A percentile compares a stretch with the other conserved stretches of the same genome.
These are phyloP conservation scores for Morphnarchus princeps DNA, from an alignment of 2,113 vertebrate genomes.

Conservation along the genomic window DNA sequence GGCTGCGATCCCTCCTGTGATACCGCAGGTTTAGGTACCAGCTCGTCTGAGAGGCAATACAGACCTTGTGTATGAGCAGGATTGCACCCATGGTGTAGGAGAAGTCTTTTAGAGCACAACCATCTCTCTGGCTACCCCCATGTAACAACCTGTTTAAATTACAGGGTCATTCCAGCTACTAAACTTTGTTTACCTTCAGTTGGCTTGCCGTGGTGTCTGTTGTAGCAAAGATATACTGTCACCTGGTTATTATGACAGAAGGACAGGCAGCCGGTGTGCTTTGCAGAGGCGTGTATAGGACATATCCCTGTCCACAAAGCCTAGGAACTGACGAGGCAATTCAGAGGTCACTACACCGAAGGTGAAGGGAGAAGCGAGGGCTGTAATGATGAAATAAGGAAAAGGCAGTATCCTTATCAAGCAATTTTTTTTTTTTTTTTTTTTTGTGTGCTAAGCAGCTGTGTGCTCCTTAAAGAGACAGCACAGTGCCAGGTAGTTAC, in stretches of 20 bases:
- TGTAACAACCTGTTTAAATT: too few relatives aligned
- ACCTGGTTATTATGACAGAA: too few relatives aligned
- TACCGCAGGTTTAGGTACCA: too few relatives aligned
- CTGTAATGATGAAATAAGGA: not conserved
- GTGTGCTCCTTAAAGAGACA: not conserved
- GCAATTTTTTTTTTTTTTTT: not conserved
- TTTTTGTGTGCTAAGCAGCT: not conserved
- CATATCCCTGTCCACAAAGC: not conserved
- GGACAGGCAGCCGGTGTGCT: rapidly evolving
- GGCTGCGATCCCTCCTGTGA: too few relatives aligned
- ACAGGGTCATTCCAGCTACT: not conserved
- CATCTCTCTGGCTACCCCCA: rapidly evolving
- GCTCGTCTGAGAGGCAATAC: not conserved
- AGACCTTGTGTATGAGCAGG: not conserved
- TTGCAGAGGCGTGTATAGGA: rapidly evolving
- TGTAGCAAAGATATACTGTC: rapidly evolving
- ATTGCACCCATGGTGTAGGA: rapidly evolving
- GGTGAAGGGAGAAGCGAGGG: not conserved
- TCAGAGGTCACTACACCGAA: not conserved
- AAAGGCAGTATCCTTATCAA: not conserved
- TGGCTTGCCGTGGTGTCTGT: rapidly evolving
- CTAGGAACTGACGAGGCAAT: not conserved
- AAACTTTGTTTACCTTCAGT: not conserved
- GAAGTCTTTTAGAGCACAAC: not conserved
- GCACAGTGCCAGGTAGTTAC: not conserved